Conservation (phyloP, 2,797 vertebrate genomes). For the Pachyuromys duprasi region DNA sequence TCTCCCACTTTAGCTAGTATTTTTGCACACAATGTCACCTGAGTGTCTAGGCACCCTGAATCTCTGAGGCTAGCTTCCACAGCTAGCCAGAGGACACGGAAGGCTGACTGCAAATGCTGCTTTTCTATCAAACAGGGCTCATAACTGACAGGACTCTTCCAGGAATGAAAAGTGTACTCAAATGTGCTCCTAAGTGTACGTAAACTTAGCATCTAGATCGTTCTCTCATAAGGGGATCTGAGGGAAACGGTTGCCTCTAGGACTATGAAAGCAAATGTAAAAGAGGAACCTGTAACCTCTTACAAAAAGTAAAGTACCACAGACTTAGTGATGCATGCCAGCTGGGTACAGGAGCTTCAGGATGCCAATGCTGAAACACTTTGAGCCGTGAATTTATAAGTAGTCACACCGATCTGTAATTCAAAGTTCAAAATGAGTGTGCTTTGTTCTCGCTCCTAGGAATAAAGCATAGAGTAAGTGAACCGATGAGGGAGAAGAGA, state of each 20-base stretch:
- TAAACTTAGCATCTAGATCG: not conserved
- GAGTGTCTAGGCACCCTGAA: not conserved
- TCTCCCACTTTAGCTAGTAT: not conserved
- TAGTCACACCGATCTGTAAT: not conserved
- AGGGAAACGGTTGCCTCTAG: not conserved
- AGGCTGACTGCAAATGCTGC: not conserved
- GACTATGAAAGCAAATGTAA: not conserved
- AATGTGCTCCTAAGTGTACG: not conserved
- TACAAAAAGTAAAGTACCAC: not conserved
- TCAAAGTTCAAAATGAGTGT: slow-evolving; percentile 26
- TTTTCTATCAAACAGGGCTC: not conserved
- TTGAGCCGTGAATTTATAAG: not conserved
- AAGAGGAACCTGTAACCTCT: not conserved
- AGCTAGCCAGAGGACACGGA: not conserved
- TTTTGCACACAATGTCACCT: not conserved
- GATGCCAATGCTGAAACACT: not conserved
- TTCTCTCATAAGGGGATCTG: not conserved
- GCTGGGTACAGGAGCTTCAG: not conserved
- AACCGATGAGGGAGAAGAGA: slow-evolving; percentile 13
- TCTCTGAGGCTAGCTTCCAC: not conserved
- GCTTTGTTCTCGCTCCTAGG: not conserved
- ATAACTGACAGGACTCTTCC: not conserved
- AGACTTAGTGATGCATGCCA: not conserved
- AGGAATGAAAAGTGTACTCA: not conserved
- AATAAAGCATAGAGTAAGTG: not conserved